A percentile compares a stretch with the other conserved stretches of the same genome.
Evolutionary conservation across 1,140 invertebrate species (phyloP).

Genomic region (Ridgeia piscesae): DNA sequence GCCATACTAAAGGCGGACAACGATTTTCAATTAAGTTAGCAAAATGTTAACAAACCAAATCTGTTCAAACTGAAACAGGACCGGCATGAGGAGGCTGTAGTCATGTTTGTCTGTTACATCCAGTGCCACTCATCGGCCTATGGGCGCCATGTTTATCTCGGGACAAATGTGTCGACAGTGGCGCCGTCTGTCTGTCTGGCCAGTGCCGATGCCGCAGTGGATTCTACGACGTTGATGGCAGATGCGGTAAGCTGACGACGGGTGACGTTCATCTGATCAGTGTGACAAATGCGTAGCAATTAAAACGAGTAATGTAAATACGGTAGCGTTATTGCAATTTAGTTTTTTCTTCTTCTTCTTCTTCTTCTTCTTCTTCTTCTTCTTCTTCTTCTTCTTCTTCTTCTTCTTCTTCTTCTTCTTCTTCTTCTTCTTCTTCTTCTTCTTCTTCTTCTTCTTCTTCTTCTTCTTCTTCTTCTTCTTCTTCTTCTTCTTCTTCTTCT

Average conservation of each 20-base stretch:
- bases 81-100: background rate
- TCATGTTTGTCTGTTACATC: background rate
- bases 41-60: background rate
- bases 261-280: background rate
- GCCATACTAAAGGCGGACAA: too few relatives aligned
- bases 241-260: slow-evolving; percentile 8
- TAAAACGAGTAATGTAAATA: background rate
- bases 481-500: too few relatives aligned
- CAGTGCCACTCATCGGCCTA: slow-evolving; percentile 14
- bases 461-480: too few relatives aligned
- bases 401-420: too few relatives aligned
- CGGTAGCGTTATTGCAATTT: background rate
- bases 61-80: background rate
- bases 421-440: too few relatives aligned
- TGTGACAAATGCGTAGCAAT: background rate
- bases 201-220: slow-evolving; percentile 11
- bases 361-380: too few relatives aligned
- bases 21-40: too few relatives aligned
- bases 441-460: too few relatives aligned
- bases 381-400: too few relatives aligned
- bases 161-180: background rate
- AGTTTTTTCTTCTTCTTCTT: too few relatives aligned
- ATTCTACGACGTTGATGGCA: slow-evolving; percentile 14
- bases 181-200: slow-evolving; percentile 11
- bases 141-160: slow-evolving; percentile 13